A percentile compares a stretch with the other conserved stretches of the same genome.
phyloP scores from a whole-genome alignment of 2,888 invertebrate genomes.

The Euplagia quadripunctaria region DNA sequence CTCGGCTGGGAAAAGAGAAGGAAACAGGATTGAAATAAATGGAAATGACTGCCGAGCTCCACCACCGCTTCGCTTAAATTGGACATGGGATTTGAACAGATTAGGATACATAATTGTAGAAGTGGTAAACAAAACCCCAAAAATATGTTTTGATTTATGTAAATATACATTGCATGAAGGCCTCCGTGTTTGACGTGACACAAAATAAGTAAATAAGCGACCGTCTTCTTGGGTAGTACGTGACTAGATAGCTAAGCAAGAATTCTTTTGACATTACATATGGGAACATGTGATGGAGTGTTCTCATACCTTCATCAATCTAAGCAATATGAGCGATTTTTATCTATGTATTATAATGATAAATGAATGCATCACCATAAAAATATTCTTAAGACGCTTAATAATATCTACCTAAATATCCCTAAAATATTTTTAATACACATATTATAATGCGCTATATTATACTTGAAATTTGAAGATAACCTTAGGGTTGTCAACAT shows the following conservation, averaged over 20 bases:
- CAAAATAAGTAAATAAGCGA: slow-evolving; percentile 64
- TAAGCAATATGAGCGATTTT: slow-evolving; percentile 51
- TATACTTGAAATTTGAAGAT: no score
- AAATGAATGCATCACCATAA: slow-evolving; percentile 33
- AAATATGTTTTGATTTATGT: slow-evolving; percentile 34
- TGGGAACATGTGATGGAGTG: slow-evolving; percentile 52
- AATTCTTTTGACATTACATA: slow-evolving; percentile 68
- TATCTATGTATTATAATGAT: slow-evolving; percentile 29
- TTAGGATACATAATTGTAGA: slow-evolving; percentile 35
- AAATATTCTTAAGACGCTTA: slow-evolving; percentile 26
- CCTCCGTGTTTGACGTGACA: slow-evolving; percentile 50
- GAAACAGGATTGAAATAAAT: slow-evolving; percentile 73
- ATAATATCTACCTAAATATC: no score
- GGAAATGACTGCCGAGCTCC: slow-evolving; percentile 69
- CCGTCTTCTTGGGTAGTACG: slow-evolving; percentile 61
- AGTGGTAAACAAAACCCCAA: slow-evolving; percentile 60
- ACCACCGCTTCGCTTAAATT: slow-evolving; percentile 83
- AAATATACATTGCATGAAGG: slow-evolving; percentile 51
- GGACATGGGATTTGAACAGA: slow-evolving; percentile 50
- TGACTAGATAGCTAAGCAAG: slow-evolving; percentile 59
- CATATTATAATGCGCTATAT: not conserved
- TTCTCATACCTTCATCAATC: slow-evolving; percentile 49
- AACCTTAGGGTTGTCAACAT: not conserved
- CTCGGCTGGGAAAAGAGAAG: slow-evolving; percentile 81
- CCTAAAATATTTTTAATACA: no score